phyloP scores from a whole-genome alignment of 2,113 vertebrate species.

The Labeo catla region DNA sequence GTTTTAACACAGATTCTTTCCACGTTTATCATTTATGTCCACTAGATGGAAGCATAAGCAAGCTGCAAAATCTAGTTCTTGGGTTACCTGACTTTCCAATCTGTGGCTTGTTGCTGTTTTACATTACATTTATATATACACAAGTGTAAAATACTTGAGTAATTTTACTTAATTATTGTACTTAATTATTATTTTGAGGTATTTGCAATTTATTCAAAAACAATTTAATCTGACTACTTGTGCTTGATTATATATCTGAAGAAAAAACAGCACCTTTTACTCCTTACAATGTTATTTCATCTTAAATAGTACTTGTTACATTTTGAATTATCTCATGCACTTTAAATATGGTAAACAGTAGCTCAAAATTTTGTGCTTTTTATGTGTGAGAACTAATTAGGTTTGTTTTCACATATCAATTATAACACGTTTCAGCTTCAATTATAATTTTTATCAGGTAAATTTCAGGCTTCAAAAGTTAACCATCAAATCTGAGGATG shows the following conservation, averaged over 20 bases:
- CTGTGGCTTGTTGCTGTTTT: neutral
- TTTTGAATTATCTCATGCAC: too few relatives aligned
- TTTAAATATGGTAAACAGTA: too few relatives aligned
- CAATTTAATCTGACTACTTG: neutral
- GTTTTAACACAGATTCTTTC: slow-evolving; percentile 40
- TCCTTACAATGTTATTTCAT: neutral
- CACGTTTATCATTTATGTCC: slow-evolving; percentile 48
- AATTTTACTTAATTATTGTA: neutral
- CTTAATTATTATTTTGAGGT: neutral
- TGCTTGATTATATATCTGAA: neutral
- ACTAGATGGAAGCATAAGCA: slow-evolving; percentile 70
- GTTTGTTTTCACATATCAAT: neutral
- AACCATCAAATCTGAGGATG: too few relatives aligned
- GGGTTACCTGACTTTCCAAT: neutral
- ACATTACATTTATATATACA: neutral
- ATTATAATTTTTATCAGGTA: neutral
- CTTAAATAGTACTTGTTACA: neutral
- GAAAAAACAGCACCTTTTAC: neutral
- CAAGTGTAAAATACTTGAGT: neutral
- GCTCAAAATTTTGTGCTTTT: too few relatives aligned
- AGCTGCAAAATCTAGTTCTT: neutral
- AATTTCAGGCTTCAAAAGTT: neutral
- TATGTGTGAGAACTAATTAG: too few relatives aligned
- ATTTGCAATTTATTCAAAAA: neutral
- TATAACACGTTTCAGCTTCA: neutral